Conservation (phyloP, 2,888 invertebrate genomes). For the Uropetala carovei region DNA sequence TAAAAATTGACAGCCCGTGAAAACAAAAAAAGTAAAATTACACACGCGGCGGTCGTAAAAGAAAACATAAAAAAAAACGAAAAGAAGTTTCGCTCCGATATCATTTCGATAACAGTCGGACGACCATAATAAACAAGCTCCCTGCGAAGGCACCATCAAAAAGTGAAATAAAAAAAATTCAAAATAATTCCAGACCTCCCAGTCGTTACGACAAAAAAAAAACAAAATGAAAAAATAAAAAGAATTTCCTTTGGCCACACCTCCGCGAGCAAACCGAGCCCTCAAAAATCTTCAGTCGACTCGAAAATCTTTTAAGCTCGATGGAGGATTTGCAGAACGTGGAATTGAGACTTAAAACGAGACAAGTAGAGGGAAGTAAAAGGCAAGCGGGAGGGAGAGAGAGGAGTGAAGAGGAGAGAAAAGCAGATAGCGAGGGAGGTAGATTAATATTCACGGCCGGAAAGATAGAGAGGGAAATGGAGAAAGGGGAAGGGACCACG, state of each 20-base stretch:
- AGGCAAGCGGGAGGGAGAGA: background rate
- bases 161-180: background rate
- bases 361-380: background rate
- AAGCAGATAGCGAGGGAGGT: background rate
- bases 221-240: background rate
- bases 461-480: background rate
- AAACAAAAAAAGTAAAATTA: background rate
- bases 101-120: background rate
- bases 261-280: background rate
- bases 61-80: background rate
- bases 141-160: background rate
- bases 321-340: background rate
- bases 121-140: background rate
- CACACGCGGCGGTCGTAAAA: background rate
- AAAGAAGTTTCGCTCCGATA: background rate
- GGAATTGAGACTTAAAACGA: background rate
- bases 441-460: background rate
- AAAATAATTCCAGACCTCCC: background rate
- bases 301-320: slow-evolving; percentile 22
- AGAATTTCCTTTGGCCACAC: background rate
- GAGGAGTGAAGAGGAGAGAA: background rate
- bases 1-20: too few relatives aligned
- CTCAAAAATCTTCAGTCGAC: background rate
- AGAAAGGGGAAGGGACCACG: background rate
- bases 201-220: too few relatives aligned